Base-by-base conservation (phyloP, 1,140 invertebrate genomes). In the Drosophila nigrodunni region DNA sequence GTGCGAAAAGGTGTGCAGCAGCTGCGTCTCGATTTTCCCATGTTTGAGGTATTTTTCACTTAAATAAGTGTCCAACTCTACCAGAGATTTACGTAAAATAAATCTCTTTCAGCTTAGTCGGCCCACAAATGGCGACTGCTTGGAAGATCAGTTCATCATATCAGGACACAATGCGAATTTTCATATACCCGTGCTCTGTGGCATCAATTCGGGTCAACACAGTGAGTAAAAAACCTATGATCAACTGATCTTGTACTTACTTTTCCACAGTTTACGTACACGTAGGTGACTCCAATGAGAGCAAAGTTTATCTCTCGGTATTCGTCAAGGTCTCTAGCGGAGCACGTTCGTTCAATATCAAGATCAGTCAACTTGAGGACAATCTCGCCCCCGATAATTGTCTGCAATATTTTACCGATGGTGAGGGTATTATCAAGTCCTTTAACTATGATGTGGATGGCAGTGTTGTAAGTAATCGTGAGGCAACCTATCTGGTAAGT, bases 171-270 rank as follows among this genome's bases (percentile, higher is more conserved):
- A 96, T 88, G 81, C 93, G 0, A 96, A 96, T 77, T 94, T 94
- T 62, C 82, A 94, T 6, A 93, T 96, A 25, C 96, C 96, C 0
- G 93, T 94, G 8, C 89, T 97, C 15, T 97, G 96, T 91, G 96
- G 96, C 25, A 94, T 95, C 37, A 96, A 96, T 78, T 95, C 94
- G 3, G 96, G 96, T 2, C 95, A 96, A 91, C 96, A 96, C 82
- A 92, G 96, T 97, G 93, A 93, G 93, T 92, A 52, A 4, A 54
- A 6, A 15, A 0, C 21, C 7, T 3, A 10, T 0, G 8, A 46
- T 15, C 1, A 2, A 4, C 3, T 39, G 0, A 25, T 3, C 21
- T 9, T 5, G 35, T 4, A 11, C 7, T 13, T 9, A 46, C 7
- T 9, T 0, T n/a, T 0, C 2, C 2, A 44, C 39, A 96, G 96